Evolutionary conservation across 2,888 invertebrate genomes (phyloP).

Genomic region (Trachelus tabidus): DNA sequence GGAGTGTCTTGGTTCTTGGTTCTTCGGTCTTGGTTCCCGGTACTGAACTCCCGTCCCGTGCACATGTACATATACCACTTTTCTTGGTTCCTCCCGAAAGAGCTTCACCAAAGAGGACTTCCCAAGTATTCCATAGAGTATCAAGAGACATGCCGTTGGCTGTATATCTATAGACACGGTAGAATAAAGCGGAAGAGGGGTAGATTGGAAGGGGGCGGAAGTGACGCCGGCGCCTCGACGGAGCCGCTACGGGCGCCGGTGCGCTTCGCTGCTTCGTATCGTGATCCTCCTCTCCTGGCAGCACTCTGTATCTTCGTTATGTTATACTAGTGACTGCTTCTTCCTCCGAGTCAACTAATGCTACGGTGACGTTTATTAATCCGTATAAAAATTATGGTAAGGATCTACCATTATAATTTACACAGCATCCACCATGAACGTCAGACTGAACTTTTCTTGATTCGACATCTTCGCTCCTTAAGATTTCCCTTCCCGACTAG

Average conservation of each 20-base stretch:
- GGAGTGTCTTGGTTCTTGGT: slow-evolving; percentile 14
- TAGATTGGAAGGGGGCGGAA: slow-evolving; percentile 52
- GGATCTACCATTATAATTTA: neutral
- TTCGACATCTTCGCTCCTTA: neutral
- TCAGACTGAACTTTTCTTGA: neutral
- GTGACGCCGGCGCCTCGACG: slow-evolving; percentile 66
- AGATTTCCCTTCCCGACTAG: neutral
- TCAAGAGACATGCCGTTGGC: neutral
- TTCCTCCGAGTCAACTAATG: slow-evolving; percentile 4
- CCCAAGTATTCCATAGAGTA: neutral
- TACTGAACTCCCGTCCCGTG: neutral
- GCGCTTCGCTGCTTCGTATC: slow-evolving; percentile 62
- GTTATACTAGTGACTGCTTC: slow-evolving; percentile 54
- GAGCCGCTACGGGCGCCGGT: slow-evolving; percentile 64
- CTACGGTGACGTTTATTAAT: neutral
- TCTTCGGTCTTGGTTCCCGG: slow-evolving; percentile 1
- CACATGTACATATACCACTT: neutral
- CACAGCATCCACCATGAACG: neutral
- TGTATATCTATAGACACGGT: slow-evolving; percentile 25
- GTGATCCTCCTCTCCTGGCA: slow-evolving; percentile 42
- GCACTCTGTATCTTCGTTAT: slow-evolving; percentile 64
- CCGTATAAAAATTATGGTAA: neutral
- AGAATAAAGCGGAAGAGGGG: slow-evolving; percentile 25
- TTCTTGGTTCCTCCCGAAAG: slow-evolving; percentile 8
- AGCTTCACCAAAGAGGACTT: neutral